Conservation (phyloP, 2,113 vertebrate genomes). For the Erpornis zantholeuca region DNA sequence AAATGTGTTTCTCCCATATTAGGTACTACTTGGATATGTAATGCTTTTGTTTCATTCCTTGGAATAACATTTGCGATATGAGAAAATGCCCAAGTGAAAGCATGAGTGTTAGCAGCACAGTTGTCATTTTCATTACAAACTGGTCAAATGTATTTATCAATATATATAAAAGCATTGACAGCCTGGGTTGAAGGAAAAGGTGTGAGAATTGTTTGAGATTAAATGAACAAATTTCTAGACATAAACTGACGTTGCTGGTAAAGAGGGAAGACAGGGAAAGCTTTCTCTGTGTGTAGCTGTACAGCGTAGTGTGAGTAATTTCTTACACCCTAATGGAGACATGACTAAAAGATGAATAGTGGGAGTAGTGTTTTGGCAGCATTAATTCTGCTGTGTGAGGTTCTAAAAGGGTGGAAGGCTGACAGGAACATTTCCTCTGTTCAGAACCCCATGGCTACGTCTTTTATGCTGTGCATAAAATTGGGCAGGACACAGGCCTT, state of each 20-base stretch:
- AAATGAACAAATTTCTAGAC: neutral
- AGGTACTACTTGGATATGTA: neutral
- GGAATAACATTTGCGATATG: neutral
- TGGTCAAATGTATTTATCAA: neutral
- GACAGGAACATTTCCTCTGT: neutral
- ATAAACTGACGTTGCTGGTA: neutral
- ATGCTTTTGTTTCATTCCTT: neutral
- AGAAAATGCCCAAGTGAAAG: neutral
- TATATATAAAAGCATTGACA: neutral
- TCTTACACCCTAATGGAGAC: neutral
- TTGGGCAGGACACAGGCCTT: neutral
- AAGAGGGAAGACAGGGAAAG: neutral
- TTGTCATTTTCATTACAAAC: neutral
- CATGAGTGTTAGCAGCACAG: neutral
- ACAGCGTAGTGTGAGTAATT: neutral
- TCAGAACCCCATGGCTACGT: neutral
- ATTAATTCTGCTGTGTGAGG: neutral
- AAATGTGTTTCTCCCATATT: neutral
- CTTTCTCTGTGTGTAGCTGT: neutral
- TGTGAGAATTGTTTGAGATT: neutral
- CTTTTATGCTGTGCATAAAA: neutral
- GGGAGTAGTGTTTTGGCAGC: neutral
- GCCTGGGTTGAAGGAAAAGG: neutral
- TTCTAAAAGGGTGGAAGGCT: neutral
- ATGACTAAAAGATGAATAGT: neutral